Evolutionary conservation across 30 jellyfish, hydroid and myxozoan species (phyloP), one percentile per base, ranked within the genome.

Genomic region (Pseudorhiza aurosa): DNA sequence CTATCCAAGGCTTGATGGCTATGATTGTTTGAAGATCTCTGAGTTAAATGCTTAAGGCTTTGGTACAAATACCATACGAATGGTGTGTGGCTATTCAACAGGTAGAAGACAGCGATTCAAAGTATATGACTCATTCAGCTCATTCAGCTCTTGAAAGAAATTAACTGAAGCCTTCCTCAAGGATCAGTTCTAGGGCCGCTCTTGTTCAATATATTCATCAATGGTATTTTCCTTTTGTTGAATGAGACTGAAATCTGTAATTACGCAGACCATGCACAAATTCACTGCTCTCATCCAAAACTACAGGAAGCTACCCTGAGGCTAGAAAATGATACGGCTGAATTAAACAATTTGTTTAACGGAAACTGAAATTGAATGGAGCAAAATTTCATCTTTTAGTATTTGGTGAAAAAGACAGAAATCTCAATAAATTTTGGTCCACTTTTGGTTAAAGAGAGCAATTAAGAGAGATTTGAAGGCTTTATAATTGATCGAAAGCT

Each of bases 71-170:
- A 53, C 83, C 83, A 46, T 72, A 49, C 77, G 29, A 72, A 24
- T 49, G 74, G 31, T 72, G 85, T 33, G 30, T 53, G 21, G 85
- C 85, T 72, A 72, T 72, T 56, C 47, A 72, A 46, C 74, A 72
- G 85, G 77, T 72, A 75, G 87, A 75, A 75, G 87, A 65, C 87
- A 72, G 31, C 56, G 85, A 72, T 50, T 46, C 46, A 72, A 72
- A 49, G 85, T 49, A 72, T 11, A 46, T 46, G 22, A 25, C 29
- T 37, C 57, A 8, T 15, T 19, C 65, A 37, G 81, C 45, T n/a
- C 42, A 6, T 37, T n/a, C n/a, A n/a, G n/a, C n/a, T n/a, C n/a
- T n/a, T 24, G 63, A 32, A 36, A 62, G 55, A 62, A n/a, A 62
- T 32, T 27, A 62, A 19, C 9, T 21, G 8, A 30, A 55, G 76